A percentile compares a stretch with the other conserved stretches of the same genome.
Conservation (phyloP, 2,888 invertebrate species). For the Leptinotarsa tumamoca region DNA sequence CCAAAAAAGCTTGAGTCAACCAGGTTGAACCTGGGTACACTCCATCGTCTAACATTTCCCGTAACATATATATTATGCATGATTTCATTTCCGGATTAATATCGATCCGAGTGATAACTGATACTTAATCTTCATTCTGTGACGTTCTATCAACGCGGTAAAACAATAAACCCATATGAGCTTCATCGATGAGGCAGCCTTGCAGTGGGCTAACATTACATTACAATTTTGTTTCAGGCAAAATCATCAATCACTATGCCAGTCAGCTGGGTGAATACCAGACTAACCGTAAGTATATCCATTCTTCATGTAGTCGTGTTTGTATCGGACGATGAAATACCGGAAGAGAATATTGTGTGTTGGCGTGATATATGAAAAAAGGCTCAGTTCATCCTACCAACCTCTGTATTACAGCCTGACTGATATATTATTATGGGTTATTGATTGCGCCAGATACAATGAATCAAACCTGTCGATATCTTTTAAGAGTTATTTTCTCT, state of each 20-base stretch:
- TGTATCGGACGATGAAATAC: slow-evolving; percentile 24
- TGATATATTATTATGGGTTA: slow-evolving; percentile 59
- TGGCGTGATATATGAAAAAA: slow-evolving; percentile 26
- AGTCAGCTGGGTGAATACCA: slow-evolving; percentile 61
- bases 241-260: slow-evolving; percentile 62
- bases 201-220: neutral
- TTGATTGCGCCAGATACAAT: slow-evolving; percentile 60
- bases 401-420: slow-evolving; percentile 37
- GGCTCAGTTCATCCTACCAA: slow-evolving; percentile 28
- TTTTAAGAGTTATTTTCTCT: slow-evolving; percentile 41
- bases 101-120: no score
- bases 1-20: no score
- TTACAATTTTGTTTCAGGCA: slow-evolving; percentile 56
- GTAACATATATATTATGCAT: no score
- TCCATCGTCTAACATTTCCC: no score
- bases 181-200: neutral
- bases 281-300: slow-evolving; percentile 62
- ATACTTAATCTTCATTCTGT: no score
- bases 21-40: no score
- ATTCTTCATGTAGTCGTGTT: slow-evolving; percentile 21
- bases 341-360: slow-evolving; percentile 34
- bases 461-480: slow-evolving; percentile 62
- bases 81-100: no score
- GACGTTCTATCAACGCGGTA: neutral
- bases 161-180: neutral